These are phyloP conservation scores for Erethizon dorsatum DNA, from an alignment of 2,797 vertebrate genomes.

Conservation along the genomic window DNA sequence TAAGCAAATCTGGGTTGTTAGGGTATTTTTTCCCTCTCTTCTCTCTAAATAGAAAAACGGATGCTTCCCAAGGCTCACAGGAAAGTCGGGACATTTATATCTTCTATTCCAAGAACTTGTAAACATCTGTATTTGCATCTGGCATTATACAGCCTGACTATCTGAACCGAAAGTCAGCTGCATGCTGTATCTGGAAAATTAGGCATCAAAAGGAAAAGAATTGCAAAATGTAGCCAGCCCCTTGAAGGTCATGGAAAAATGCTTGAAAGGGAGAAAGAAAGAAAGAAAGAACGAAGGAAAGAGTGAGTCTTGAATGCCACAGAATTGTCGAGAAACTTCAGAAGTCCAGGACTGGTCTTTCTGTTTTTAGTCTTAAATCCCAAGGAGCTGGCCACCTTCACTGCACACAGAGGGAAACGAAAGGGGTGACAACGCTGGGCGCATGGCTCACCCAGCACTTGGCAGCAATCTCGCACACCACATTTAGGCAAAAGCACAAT, in stretches of 20 bases:
- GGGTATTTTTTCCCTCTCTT: neutral
- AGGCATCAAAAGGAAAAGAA: slow-evolving; percentile 68
- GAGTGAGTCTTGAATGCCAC: slow-evolving; percentile 70
- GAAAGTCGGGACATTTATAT: slow-evolving; percentile 31
- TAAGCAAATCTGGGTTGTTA: slow-evolving; percentile 62
- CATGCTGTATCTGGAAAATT: slow-evolving; percentile 63
- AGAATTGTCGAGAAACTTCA: slow-evolving; percentile 69
- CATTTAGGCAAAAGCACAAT: slow-evolving; percentile 90
- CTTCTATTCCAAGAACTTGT: slow-evolving; percentile 49
- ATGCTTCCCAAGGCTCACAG: slow-evolving; percentile 35
- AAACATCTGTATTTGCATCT: slow-evolving; percentile 67
- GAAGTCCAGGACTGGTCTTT: slow-evolving; percentile 25
- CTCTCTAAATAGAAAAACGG: slow-evolving; percentile 61
- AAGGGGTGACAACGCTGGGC: slow-evolving; percentile 75
- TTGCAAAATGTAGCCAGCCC: slow-evolving; percentile 23
- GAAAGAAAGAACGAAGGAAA: neutral
- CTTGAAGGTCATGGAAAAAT: slow-evolving; percentile 67
- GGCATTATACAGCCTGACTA: neutral
- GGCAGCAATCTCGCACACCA: slow-evolving; percentile 84
- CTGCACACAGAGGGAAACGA: slow-evolving; percentile 68
- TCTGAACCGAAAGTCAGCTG: slow-evolving; percentile 35
- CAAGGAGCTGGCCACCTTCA: neutral
- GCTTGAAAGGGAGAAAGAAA: neutral
- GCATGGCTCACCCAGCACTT: neutral
- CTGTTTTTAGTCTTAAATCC: slow-evolving; percentile 74